Percentiles rank a stretch among this genome's conserved stretches.
Evolutionary conservation across 64 coral and sea anemone genomes (phyloP).

Genomic region (Anthopleura sola): DNA sequence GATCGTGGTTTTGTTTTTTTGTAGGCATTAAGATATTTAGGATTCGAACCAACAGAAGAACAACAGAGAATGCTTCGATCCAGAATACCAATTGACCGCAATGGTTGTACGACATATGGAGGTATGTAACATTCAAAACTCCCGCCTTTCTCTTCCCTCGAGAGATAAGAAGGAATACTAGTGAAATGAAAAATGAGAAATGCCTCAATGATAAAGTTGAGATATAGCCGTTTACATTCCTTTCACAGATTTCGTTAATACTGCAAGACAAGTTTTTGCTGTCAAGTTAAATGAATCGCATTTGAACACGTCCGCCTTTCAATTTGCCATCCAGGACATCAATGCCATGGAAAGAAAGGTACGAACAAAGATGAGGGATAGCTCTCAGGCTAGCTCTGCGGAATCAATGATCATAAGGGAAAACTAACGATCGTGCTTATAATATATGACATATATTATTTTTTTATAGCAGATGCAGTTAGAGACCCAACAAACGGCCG

Average conservation of each 20-base stretch:
- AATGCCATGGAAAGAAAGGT: slow-evolving; percentile 40
- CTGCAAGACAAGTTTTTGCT: slow-evolving; percentile 67
- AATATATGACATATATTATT: background rate
- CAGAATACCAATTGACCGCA: slow-evolving; percentile 66
- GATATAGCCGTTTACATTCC: background rate
- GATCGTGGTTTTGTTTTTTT: background rate
- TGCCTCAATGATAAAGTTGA: background rate
- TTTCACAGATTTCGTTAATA: slow-evolving; percentile 77
- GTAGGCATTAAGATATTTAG: slow-evolving; percentile 91
- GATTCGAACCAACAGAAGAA: slow-evolving; percentile 71
- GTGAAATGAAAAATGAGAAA: no score
- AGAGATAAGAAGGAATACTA: background rate
- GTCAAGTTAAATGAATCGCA: slow-evolving; percentile 68
- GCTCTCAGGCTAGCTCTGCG: no score
- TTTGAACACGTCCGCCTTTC: slow-evolving; percentile 68
- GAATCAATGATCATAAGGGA: no score
- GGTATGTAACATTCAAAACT: slow-evolving; percentile 22
- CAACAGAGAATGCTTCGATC: slow-evolving; percentile 70
- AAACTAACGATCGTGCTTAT: no score
- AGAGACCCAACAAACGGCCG: slow-evolving; percentile 6
- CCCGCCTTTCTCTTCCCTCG: background rate
- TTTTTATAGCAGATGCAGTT: slow-evolving; percentile 41
- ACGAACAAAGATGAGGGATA: background rate
- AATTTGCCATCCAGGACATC: slow-evolving; percentile 88
- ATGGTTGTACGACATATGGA: slow-evolving; percentile 85